A percentile compares a stretch with the other conserved stretches of the same genome.
Evolutionary conservation across 2,113 vertebrate species (phyloP).

Genomic region (Sterna hirundo): DNA sequence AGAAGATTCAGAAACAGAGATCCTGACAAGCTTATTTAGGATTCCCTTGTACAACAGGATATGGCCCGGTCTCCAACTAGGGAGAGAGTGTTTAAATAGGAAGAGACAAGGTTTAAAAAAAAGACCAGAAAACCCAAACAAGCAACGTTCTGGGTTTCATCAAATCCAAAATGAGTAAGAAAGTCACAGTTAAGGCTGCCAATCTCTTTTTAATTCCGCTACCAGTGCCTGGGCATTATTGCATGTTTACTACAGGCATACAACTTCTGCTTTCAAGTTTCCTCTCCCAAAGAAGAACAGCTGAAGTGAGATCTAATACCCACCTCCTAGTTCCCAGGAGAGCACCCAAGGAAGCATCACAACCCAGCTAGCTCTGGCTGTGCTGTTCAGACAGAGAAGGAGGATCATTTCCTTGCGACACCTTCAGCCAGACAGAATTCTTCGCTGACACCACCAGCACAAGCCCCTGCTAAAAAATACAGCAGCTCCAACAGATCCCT

Average conservation of each 20-base stretch:
- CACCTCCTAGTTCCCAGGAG: not conserved
- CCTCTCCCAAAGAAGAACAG: not conserved
- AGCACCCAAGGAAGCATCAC: not conserved
- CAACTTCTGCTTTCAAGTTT: not conserved
- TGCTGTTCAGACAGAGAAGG: not conserved
- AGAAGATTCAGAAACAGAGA: not conserved
- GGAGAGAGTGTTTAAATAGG: not conserved
- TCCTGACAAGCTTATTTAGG: not conserved
- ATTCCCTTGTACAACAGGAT: not conserved
- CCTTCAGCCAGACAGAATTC: not conserved
- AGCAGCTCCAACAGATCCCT: constrained; percentile 26
- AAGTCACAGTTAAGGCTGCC: constrained; percentile 17
- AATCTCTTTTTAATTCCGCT: not conserved
- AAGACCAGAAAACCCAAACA: not conserved
- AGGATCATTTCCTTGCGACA: not conserved
- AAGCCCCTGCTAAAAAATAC: not conserved
- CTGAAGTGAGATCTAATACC: not conserved
- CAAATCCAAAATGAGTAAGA: not conserved
- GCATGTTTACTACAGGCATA: not conserved
- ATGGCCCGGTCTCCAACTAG: not conserved
- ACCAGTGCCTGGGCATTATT: not conserved
- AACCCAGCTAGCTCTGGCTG: not conserved
- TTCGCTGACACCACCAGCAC: not conserved
- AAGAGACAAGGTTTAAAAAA: not conserved
- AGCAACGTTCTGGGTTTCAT: not conserved